Conservation (phyloP, 2,113 vertebrate genomes). For the Gila orcuttii region DNA sequence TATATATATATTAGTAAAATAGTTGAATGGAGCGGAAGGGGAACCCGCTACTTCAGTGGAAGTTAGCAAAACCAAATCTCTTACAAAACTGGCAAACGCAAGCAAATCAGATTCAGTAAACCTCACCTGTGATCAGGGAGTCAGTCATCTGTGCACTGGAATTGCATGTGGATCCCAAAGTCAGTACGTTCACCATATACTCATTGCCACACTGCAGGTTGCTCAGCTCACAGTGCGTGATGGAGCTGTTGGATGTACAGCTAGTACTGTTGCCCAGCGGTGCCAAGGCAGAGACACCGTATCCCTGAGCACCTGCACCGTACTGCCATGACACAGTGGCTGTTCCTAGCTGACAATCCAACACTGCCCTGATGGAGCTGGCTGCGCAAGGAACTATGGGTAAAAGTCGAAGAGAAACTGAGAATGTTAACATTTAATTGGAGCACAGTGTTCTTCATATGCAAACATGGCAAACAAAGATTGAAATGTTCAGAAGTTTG, state of each 20-base stretch:
- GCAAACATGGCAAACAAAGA: not conserved
- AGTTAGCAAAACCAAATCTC: not conserved
- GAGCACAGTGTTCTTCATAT: not conserved
- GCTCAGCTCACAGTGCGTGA: conserved; percentile 61
- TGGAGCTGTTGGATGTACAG: conserved; percentile 62
- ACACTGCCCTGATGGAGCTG: conserved; percentile 47
- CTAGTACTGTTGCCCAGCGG: conserved; percentile 37
- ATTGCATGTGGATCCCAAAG: conserved; percentile 64
- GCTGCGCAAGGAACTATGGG: conserved; percentile 63
- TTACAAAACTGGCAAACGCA: not conserved
- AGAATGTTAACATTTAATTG: not conserved
- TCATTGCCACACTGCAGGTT: conserved; percentile 64
- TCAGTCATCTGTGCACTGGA: conserved; percentile 59
- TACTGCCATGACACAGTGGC: conserved; percentile 60
- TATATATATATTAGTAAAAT: not conserved
- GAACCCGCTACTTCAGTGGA: not conserved
- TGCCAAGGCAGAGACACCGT: conserved; percentile 49
- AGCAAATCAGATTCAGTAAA: not conserved
- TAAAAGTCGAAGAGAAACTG: not conserved
- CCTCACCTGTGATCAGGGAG: conserved; percentile 66
- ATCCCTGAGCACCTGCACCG: conserved; percentile 53
- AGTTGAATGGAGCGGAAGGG: not conserved
- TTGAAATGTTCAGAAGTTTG: too few relatives aligned
- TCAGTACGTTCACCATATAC: conserved; percentile 63
- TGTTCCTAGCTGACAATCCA: conserved; percentile 57